Percentiles rank a stretch among this genome's conserved stretches.
phyloP scores from a whole-genome alignment of 2,797 vertebrate species.

The Oreochromis mossambicus region DNA sequence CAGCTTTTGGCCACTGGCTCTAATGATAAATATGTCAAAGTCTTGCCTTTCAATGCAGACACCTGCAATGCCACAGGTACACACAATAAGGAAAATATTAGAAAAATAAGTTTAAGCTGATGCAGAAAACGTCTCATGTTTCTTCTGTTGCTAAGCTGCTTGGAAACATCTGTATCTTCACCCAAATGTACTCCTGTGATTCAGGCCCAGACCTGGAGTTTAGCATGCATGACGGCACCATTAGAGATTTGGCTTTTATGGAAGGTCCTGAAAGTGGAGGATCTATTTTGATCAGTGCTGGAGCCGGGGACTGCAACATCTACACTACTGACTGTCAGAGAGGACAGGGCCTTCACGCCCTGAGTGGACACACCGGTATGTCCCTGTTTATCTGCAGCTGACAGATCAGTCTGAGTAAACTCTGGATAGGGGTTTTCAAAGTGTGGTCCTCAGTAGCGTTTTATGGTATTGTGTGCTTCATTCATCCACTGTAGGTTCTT shows the following conservation, averaged over 20 bases:
- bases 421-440: not conserved
- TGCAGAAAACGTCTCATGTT: not conserved
- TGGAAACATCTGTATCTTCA: not conserved
- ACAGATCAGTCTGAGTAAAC: not conserved
- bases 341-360: slow-evolving; percentile 95
- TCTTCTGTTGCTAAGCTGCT: not conserved
- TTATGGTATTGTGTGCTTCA: not conserved
- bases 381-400: not conserved
- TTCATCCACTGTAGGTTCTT: not conserved
- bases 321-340: slow-evolving; percentile 98
- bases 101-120: not conserved
- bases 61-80: slow-evolving; percentile 95
- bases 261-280: slow-evolving; percentile 95
- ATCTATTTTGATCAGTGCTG: slow-evolving; percentile 94
- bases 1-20: slow-evolving; percentile 95
- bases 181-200: not conserved
- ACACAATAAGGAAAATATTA: not conserved
- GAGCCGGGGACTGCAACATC: slow-evolving; percentile 98
- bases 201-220: slow-evolving; percentile 97
- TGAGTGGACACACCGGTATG: slow-evolving; percentile 95
- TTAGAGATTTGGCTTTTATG: slow-evolving; percentile 97
- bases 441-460: not conserved
- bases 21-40: slow-evolving; percentile 98
- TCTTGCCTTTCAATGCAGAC: slow-evolving; percentile 93
- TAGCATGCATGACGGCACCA: slow-evolving; percentile 98